phyloP scores from a whole-genome alignment of 2,888 invertebrate genomes.

The Acrocera orbiculus region DNA sequence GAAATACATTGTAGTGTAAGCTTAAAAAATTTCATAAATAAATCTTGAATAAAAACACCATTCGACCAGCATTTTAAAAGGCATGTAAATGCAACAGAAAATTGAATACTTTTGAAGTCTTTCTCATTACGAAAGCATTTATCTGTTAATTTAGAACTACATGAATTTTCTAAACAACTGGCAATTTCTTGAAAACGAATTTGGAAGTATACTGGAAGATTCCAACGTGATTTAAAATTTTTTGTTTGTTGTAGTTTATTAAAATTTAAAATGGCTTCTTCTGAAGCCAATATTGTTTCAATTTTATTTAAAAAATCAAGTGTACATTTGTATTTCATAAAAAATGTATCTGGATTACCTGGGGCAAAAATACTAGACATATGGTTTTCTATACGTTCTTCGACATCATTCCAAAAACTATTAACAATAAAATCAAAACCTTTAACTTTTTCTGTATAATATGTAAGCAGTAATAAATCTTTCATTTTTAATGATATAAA shows the following conservation, averaged over 20 bases:
- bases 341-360: conserved; percentile 79
- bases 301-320: conserved; percentile 55
- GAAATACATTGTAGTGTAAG: conserved; percentile 67
- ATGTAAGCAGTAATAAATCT: conserved; percentile 35
- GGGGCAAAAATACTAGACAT: conserved; percentile 75
- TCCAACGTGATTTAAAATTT: conserved; percentile 73
- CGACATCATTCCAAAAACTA: conserved; percentile 76
- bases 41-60: conserved; percentile 59
- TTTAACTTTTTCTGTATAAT: conserved; percentile 33
- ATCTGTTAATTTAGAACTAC: background rate
- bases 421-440: conserved; percentile 65
- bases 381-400: conserved; percentile 62
- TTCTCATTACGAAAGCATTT: background rate
- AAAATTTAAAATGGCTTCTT: conserved; percentile 39
- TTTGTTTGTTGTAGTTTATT: conserved; percentile 52
- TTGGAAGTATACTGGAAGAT: conserved; percentile 92
- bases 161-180: conserved; percentile 27
- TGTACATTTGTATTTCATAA: conserved; percentile 62
- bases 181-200: conserved; percentile 77
- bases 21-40: conserved; percentile 77
- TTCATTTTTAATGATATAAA: conserved; percentile 54
- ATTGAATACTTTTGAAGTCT: background rate
- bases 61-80: conserved; percentile 54
- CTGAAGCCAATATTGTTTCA: conserved; percentile 40
- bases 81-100: conserved; percentile 34